Evolutionary conservation across 2,797 vertebrate genomes (phyloP).

Genomic region (Champsocephalus gunnari): DNA sequence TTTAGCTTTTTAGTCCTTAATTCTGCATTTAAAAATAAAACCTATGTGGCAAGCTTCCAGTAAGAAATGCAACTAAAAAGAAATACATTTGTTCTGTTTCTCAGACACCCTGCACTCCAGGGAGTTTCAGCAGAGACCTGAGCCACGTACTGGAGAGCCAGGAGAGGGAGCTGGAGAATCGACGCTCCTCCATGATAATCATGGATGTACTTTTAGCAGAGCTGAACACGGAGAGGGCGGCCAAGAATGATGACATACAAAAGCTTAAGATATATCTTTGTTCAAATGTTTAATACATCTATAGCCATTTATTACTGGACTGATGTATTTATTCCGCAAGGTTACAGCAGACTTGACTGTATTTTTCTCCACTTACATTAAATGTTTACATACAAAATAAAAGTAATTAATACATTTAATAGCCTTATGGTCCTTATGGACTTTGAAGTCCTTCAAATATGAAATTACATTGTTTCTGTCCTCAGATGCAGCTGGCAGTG

Average conservation of each 20-base stretch:
- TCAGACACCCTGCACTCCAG: constrained; percentile 89
- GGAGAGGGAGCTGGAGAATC: constrained; percentile 90
- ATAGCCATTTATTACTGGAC: not conserved
- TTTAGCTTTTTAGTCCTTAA: not conserved
- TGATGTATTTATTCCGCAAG: not conserved
- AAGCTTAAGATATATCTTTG: constrained; percentile 87
- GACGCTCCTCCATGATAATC: constrained; percentile 88
- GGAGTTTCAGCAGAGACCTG: constrained; percentile 85
- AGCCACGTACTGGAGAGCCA: constrained; percentile 88
- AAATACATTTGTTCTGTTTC: not conserved
- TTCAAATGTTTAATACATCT: not conserved
- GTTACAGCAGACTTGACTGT: not conserved
- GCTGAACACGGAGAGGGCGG: constrained; percentile 89
- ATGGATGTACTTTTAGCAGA: constrained; percentile 91
- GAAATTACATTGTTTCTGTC: constrained; percentile 7
- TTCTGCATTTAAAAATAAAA: not conserved
- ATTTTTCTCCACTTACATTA: not conserved
- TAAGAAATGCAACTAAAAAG: not conserved
- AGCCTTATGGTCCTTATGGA: not conserved
- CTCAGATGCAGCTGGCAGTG: constrained; percentile 81
- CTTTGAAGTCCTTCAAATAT: not conserved
- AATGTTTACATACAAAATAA: not conserved
- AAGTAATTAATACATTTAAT: not conserved
- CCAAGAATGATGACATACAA: constrained; percentile 93
- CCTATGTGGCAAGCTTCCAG: not conserved